Evolutionary conservation across 2,797 vertebrate species (phyloP).

Genomic region (Hemibagrus guttatus): DNA sequence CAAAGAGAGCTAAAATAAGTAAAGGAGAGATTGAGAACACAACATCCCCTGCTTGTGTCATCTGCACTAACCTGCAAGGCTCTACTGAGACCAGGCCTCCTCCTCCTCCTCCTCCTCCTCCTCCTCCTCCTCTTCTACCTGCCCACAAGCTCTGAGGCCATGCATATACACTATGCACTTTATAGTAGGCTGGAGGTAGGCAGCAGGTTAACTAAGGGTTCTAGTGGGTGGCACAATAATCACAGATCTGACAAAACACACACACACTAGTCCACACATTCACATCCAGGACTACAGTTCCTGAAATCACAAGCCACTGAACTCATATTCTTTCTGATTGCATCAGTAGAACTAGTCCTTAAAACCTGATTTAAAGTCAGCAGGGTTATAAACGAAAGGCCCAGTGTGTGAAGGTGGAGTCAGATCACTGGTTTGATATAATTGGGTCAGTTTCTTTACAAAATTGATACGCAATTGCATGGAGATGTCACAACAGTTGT

Average conservation of each 20-base stretch:
- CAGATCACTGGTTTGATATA: background rate
- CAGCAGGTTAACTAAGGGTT: constrained; percentile 43
- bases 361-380: background rate
- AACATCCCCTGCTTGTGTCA: constrained; percentile 62
- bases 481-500: background rate
- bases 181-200: constrained; percentile 49
- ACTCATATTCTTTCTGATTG: background rate
- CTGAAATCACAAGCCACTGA: constrained; percentile 32
- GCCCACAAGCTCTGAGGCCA: constrained; percentile 33
- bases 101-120: constrained; percentile 59
- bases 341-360: background rate
- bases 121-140: constrained; percentile 33
- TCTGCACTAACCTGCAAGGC: constrained; percentile 68
- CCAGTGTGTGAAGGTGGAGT: background rate
- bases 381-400: background rate
- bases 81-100: constrained; percentile 63
- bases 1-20: constrained; percentile 19
- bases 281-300: constrained; percentile 1
- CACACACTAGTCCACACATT: background rate
- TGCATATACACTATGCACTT: constrained; percentile 18
- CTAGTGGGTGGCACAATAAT: constrained; percentile 41
- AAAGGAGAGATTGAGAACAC: constrained; percentile 37
- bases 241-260: constrained; percentile 40
- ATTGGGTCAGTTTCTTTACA: constrained; percentile 1
- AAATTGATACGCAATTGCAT: background rate